phyloP scores from a whole-genome alignment of 2,113 vertebrate species.

The Dinomys branickii region DNA sequence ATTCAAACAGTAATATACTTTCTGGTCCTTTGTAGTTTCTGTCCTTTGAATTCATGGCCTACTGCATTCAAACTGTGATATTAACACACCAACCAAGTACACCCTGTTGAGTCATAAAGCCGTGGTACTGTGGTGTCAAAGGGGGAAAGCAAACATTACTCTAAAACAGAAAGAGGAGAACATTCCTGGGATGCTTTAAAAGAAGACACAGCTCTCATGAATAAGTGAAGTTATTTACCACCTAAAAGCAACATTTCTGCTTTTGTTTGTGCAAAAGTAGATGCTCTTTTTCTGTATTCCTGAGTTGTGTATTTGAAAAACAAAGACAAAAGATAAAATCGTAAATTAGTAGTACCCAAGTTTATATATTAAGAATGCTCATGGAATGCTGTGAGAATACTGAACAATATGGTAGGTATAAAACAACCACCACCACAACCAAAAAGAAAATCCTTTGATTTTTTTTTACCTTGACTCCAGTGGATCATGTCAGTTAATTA shows the following conservation, averaged over 20 bases:
- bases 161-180: conserved; percentile 76
- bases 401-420: not conserved
- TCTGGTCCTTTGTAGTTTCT: conserved; percentile 83
- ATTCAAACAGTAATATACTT: conserved; percentile 82
- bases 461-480: conserved; percentile 4
- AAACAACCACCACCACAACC: not conserved
- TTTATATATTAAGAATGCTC: not conserved
- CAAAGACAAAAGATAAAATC: conserved; percentile 12
- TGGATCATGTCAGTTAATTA: conserved; percentile 6
- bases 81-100: conserved; percentile 84
- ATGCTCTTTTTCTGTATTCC: conserved; percentile 74
- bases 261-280: conserved; percentile 43
- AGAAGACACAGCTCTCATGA: conserved; percentile 67
- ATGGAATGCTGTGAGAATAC: not conserved
- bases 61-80: conserved; percentile 83
- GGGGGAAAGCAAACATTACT: conserved; percentile 81
- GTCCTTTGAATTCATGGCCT: conserved; percentile 85
- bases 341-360: not conserved
- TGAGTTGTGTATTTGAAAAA: conserved; percentile 64
- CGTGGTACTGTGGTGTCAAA: conserved; percentile 74
- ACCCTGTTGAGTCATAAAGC: conserved; percentile 85
- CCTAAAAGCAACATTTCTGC: conserved; percentile 48
- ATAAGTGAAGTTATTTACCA: conserved; percentile 72
- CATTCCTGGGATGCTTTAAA: conserved; percentile 78
- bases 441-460: not conserved